phyloP scores from a whole-genome alignment of 2,888 invertebrate species.

The Folsomia candida region DNA sequence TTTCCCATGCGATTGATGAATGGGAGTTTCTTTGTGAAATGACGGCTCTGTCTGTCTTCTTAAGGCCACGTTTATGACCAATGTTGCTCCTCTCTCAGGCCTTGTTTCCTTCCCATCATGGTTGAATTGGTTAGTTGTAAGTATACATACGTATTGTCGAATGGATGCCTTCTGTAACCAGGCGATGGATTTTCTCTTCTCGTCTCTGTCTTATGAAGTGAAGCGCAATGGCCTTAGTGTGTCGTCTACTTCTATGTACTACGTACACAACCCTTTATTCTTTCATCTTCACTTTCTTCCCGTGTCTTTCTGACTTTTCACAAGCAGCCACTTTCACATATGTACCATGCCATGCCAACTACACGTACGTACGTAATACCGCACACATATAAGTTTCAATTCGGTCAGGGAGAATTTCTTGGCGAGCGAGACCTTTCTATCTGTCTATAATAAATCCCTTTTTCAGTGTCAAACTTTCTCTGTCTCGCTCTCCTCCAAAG shows the following conservation, averaged over 20 bases:
- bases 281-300: neutral
- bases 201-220: too few species aligned
- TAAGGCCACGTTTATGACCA: neutral
- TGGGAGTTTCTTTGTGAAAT: neutral
- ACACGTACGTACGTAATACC: too few species aligned
- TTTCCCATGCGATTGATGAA: neutral
- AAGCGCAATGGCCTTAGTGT: neutral
- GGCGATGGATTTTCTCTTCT: neutral
- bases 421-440: neutral
- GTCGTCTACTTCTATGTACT: neutral
- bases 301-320: too few species aligned
- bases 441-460: neutral
- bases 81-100: neutral
- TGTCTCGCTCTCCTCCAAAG: neutral
- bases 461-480: slow-evolving; percentile 5
- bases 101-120: too few species aligned
- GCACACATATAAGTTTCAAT: too few species aligned
- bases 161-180: neutral
- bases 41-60: neutral
- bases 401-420: neutral
- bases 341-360: too few species aligned
- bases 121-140: too few species aligned
- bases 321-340: too few species aligned
- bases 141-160: neutral
- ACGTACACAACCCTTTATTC: neutral